Evolutionary conservation across 2,888 invertebrate species (phyloP).

Genomic region (Griposia aprilina): DNA sequence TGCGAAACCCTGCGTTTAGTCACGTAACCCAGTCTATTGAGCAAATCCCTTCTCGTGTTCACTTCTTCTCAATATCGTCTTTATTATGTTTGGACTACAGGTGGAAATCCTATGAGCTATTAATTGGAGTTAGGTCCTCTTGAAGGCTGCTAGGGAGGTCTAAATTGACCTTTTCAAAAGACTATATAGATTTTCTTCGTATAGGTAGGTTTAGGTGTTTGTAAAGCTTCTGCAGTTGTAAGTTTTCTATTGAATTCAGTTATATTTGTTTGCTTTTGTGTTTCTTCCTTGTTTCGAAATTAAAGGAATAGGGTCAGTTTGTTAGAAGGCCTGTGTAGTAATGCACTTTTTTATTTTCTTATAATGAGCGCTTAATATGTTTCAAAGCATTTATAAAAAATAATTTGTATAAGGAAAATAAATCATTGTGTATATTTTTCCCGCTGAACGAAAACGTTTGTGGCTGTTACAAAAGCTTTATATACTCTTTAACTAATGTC

Average conservation of each 20-base stretch:
- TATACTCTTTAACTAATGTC: not conserved
- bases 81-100: not conserved
- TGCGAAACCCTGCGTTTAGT: constrained; percentile 57
- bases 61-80: constrained; percentile 33
- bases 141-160: constrained; percentile 15
- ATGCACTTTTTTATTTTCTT: not conserved
- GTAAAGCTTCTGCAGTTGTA: constrained; percentile 17
- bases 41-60: constrained; percentile 43
- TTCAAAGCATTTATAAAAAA: not conserved
- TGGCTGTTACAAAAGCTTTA: no score
- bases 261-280: constrained; percentile 19
- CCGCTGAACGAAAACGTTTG: no score
- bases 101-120: constrained; percentile 12
- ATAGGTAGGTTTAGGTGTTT: constrained; percentile 15
- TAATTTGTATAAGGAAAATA: not conserved
- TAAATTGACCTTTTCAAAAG: constrained; percentile 50
- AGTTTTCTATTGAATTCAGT: constrained; percentile 41
- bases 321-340: not conserved
- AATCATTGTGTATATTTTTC: no score
- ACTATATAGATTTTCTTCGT: constrained; percentile 28
- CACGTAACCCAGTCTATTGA: constrained; percentile 61
- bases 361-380: no score
- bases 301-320: constrained; percentile 2
- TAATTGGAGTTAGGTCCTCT: constrained; percentile 19
- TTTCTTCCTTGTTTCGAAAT: constrained; percentile 31